Percentiles rank a stretch among this genome's conserved stretches.
Conservation (phyloP, 2,797 vertebrate species). For the Scomberomorus guttatus region DNA sequence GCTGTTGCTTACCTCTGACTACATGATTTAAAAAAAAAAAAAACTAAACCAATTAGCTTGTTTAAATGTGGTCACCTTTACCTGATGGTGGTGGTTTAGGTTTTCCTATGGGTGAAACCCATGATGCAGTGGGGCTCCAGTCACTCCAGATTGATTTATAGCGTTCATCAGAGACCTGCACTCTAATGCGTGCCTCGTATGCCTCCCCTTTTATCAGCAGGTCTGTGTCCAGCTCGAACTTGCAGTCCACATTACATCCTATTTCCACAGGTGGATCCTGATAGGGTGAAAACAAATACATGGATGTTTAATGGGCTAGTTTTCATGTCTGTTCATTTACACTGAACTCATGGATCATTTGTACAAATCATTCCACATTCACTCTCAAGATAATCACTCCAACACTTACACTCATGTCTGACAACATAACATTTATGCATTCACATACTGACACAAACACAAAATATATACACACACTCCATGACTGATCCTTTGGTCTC, state of each 20-base stretch:
- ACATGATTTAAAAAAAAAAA: background rate
- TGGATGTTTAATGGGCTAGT: background rate
- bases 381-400: background rate
- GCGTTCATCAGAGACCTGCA: rapidly evolving
- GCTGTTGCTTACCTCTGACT: background rate
- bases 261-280: background rate
- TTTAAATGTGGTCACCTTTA: background rate
- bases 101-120: slow-evolving; percentile 41
- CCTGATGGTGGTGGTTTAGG: background rate
- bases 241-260: rapidly evolving
- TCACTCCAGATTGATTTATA: slow-evolving; percentile 54
- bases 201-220: background rate
- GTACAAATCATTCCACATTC: background rate
- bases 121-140: slow-evolving; percentile 66
- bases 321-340: background rate
- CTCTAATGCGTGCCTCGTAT: slow-evolving; percentile 57
- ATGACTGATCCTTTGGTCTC: slow-evolving; percentile 51
- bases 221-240: background rate
- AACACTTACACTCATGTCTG: background rate
- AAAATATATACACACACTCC: slow-evolving; percentile 59
- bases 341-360: background rate
- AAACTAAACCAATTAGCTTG: background rate
- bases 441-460: background rate
- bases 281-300: background rate
- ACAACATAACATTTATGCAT: background rate